phyloP scores from a whole-genome alignment of 2,888 invertebrate species.

The Lepas anatifera region DNA sequence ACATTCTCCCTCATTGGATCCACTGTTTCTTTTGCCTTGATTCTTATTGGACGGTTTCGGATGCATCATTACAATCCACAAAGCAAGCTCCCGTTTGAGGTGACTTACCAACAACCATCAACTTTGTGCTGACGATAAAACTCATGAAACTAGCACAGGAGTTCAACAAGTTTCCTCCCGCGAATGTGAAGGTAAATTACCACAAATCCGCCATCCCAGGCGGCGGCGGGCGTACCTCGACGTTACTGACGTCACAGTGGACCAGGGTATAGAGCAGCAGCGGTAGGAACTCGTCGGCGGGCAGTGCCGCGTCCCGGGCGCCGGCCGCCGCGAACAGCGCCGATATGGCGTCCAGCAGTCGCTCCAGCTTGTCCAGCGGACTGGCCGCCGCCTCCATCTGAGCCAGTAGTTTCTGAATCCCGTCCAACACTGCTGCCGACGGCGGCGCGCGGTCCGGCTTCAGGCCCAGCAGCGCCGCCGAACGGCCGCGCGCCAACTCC shows the following conservation, averaged over 20 bases:
- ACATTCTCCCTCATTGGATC: no score
- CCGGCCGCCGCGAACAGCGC: conserved; percentile 48
- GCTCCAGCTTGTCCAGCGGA: conserved; percentile 83
- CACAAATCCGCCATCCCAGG: no score
- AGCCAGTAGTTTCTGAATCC: conserved; percentile 39
- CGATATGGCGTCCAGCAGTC: conserved; percentile 75
- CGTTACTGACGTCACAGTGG: conserved; percentile 74
- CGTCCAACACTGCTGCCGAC: not conserved
- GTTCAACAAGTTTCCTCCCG: no score
- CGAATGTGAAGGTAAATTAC: no score
- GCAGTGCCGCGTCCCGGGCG: conserved; percentile 38
- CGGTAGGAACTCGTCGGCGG: conserved; percentile 80
- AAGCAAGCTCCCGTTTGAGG: no score
- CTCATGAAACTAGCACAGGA: no score
- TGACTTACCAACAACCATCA: no score
- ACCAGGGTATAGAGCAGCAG: conserved; percentile 83
- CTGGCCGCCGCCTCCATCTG: conserved; percentile 83
- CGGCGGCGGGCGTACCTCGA: conserved; percentile 38
- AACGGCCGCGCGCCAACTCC: conserved; percentile 21
- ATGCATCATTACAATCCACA: no score
- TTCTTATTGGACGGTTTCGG: no score
- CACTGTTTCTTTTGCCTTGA: no score
- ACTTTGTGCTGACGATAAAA: no score
- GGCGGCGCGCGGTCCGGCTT: not conserved
- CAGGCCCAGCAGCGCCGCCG: conserved; percentile 18